Evolutionary conservation across 2,797 vertebrate species (phyloP).

Genomic region (Scleropages formosus): DNA sequence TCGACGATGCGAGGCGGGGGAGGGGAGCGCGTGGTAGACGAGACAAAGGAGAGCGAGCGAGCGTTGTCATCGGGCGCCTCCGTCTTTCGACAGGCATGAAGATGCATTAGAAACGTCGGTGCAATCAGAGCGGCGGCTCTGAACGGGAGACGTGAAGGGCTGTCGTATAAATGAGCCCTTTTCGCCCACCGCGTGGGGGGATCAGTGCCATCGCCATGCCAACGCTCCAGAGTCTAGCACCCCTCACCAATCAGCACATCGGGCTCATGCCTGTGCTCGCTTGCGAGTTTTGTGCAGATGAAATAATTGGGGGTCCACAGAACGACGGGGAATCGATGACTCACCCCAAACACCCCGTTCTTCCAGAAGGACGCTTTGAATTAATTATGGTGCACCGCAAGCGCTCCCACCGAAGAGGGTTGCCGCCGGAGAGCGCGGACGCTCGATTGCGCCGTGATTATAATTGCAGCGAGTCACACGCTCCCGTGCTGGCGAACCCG

Average conservation of each 20-base stretch:
- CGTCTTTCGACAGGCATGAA: not conserved
- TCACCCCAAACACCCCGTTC: not conserved
- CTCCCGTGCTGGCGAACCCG: not conserved
- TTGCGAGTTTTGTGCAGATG: not conserved
- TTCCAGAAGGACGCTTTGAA: not conserved
- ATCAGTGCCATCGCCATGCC: constrained; percentile 22
- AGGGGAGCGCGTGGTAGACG: too few relatives aligned
- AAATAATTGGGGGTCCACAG: not conserved
- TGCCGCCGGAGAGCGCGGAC: not conserved
- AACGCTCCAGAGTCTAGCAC: constrained; percentile 9
- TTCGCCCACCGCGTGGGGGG: not conserved
- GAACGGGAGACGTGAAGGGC: constrained; percentile 12
- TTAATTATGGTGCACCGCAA: not conserved
- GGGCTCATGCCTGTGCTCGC: not conserved
- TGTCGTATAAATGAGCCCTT: constrained; percentile 19
- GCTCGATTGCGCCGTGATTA: not conserved
- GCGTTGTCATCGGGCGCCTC: not conserved
- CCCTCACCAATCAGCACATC: too few relatives aligned
- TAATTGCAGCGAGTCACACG: not conserved
- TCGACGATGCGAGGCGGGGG: not conserved
- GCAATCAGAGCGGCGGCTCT: not conserved
- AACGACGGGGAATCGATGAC: constrained; percentile 5
- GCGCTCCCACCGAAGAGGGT: not conserved
- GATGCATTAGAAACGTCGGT: too few relatives aligned
- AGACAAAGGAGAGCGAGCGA: not conserved